Percentiles rank a stretch among this genome's conserved stretches.
phyloP scores from a whole-genome alignment of 1,140 invertebrate species.

The Musca domestica region DNA sequence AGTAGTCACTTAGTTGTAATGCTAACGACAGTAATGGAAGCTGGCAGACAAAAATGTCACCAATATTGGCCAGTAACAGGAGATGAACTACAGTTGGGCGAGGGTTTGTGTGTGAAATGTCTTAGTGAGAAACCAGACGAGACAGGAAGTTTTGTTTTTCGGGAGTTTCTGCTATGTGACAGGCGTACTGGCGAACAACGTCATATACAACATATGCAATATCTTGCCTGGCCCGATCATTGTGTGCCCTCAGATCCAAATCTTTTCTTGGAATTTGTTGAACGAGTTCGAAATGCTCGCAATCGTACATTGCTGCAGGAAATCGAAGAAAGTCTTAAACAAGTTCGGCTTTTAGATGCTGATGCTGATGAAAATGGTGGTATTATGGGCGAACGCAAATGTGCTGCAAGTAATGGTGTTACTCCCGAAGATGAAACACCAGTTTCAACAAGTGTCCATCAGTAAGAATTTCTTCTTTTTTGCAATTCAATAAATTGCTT shows the following conservation, averaged over 20 bases:
- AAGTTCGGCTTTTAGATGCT: conserved; percentile 46
- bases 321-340: conserved; percentile 52
- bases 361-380: conserved; percentile 48
- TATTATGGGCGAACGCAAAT: conserved; percentile 47
- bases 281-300: conserved; percentile 54
- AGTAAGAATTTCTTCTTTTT: conserved; percentile 34
- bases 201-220: conserved; percentile 67
- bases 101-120: conserved; percentile 67
- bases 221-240: conserved; percentile 98
- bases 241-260: conserved; percentile 90
- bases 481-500: too few species aligned
- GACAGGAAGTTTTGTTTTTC: conserved; percentile 78
- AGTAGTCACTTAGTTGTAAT: conserved; percentile 90
- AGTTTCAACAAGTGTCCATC: conserved; percentile 52
- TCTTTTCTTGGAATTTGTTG: conserved; percentile 88
- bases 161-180: conserved; percentile 83
- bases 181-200: conserved; percentile 62
- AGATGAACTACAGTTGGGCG: conserved; percentile 68
- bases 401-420: conserved; percentile 50
- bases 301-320: conserved; percentile 50
- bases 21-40: conserved; percentile 92
- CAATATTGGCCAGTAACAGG: conserved; percentile 94
- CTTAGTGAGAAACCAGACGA: conserved; percentile 75
- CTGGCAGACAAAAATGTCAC: conserved; percentile 92
- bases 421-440: conserved; percentile 52